Percentiles rank a stretch among this genome's conserved stretches.
Conservation (phyloP, 2,113 vertebrate genomes). For the Tragelaphus scriptus region DNA sequence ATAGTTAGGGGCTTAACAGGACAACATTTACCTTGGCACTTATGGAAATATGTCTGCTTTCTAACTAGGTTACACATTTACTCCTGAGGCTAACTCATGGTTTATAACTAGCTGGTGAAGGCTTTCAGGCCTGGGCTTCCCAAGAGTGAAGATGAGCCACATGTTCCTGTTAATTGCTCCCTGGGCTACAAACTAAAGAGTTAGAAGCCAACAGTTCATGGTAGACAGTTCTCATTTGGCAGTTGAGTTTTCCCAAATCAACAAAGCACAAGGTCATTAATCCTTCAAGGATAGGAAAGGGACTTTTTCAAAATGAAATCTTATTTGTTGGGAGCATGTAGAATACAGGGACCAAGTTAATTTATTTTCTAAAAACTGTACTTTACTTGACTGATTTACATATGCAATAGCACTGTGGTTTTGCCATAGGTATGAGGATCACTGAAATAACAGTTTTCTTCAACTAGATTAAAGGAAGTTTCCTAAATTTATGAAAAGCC, state of each 20-base stretch:
- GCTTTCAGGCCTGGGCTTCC: neutral
- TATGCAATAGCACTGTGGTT: neutral
- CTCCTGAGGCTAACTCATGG: neutral
- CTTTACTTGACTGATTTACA: neutral
- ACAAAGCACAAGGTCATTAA: neutral
- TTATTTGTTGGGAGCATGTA: neutral
- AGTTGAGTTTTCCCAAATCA: constrained; percentile 30
- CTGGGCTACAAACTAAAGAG: neutral
- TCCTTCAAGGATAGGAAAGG: neutral
- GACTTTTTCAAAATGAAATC: neutral
- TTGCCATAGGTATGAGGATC: neutral
- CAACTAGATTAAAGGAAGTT: neutral
- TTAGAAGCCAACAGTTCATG: neutral
- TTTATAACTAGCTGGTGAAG: neutral
- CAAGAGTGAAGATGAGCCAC: neutral
- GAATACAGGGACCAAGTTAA: neutral
- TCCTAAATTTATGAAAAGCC: neutral
- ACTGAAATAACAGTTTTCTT: neutral
- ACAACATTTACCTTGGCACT: neutral
- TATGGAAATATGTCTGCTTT: neutral
- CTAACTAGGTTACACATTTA: neutral
- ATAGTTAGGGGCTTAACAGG: neutral
- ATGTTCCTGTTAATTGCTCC: constrained; percentile 1
- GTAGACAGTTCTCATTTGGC: neutral
- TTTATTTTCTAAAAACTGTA: neutral